Conservation (phyloP, 2,888 invertebrate species). For the Pelosia muscerda region DNA sequence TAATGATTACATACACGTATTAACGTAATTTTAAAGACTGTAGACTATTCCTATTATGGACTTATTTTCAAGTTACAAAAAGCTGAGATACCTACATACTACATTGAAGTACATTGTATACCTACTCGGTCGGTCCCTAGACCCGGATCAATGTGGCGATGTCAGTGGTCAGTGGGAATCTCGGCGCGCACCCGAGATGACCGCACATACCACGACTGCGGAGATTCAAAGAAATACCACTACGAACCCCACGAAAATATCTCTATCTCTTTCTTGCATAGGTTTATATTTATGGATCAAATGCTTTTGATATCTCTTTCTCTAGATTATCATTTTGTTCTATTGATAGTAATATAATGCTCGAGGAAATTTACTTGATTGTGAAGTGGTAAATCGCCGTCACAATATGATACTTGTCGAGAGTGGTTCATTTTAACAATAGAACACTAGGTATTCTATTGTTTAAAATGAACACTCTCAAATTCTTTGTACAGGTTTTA, state of each 20-base stretch:
- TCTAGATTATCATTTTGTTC: constrained; percentile 46
- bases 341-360: constrained; percentile 35
- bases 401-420: constrained; percentile 8
- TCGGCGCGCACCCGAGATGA: constrained; percentile 63
- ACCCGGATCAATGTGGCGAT: constrained; percentile 67
- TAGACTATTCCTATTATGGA: constrained; percentile 10
- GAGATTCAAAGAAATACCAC: constrained; percentile 75
- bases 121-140: constrained; percentile 45
- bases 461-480: too few species aligned
- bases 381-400: constrained; percentile 13
- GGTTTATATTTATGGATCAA: constrained; percentile 36
- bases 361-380: constrained; percentile 29
- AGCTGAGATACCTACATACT: constrained; percentile 36
- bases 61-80: constrained; percentile 29
- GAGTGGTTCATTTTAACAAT: background rate
- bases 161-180: constrained; percentile 78
- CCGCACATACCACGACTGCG: constrained; percentile 77
- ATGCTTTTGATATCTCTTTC: constrained; percentile 38
- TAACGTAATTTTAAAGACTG: too few species aligned
- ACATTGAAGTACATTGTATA: constrained; percentile 50
- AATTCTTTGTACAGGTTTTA: too few species aligned
- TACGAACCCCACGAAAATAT: constrained; percentile 55
- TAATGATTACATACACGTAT: too few species aligned
- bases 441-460: background rate
- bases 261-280: constrained; percentile 61